phyloP scores from a whole-genome alignment of 2,113 vertebrate genomes.

The Lota lota region DNA sequence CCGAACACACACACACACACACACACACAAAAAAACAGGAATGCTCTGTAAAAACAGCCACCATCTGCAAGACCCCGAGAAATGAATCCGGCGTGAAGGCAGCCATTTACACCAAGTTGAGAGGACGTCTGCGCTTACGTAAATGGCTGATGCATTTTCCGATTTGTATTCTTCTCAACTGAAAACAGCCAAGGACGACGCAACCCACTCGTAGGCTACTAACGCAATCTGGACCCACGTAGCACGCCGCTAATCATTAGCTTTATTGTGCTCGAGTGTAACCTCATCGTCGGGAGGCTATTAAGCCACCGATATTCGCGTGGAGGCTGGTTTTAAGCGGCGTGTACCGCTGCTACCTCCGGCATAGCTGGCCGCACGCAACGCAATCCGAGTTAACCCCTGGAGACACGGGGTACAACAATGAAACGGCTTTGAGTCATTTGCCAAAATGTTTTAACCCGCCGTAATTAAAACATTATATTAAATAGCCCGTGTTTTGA shows the following conservation, averaged over 20 bases:
- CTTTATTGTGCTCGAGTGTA: neutral
- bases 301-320: neutral
- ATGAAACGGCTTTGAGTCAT: constrained; percentile 71
- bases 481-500: neutral
- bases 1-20: neutral
- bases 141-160: constrained; percentile 81
- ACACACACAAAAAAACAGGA: too few species aligned
- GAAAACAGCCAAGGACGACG: constrained; percentile 9
- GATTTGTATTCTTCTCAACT: constrained; percentile 73
- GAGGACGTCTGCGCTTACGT: constrained; percentile 68
- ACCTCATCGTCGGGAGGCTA: neutral
- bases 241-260: neutral
- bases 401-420: constrained; percentile 77
- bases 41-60: neutral
- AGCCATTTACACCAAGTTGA: constrained; percentile 79
- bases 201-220: neutral
- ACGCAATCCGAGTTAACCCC: constrained; percentile 68
- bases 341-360: constrained; percentile 29
- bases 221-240: neutral
- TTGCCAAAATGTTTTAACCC: constrained; percentile 36
- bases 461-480: neutral
- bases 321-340: constrained; percentile 13
- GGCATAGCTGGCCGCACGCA: constrained; percentile 40
- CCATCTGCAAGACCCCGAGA: neutral
- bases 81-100: constrained; percentile 37